phyloP scores from a whole-genome alignment of 1,140 invertebrate genomes.

The Penaeus chinensis region DNA sequence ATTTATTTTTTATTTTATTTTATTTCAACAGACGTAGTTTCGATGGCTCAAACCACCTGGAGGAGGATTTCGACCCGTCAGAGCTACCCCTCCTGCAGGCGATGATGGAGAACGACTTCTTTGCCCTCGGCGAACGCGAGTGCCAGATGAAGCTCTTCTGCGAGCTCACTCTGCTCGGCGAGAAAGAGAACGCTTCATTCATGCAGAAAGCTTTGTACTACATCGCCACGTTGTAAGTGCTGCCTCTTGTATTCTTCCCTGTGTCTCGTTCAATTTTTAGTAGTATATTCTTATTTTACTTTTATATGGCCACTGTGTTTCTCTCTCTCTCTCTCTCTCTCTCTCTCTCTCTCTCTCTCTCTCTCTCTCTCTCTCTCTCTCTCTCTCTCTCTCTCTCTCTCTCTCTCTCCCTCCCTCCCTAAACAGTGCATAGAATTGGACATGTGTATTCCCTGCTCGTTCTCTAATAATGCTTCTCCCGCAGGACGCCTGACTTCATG shows the following conservation, averaged over 20 bases:
- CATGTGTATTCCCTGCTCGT: background rate
- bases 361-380: no score
- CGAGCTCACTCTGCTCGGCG: constrained; percentile 53
- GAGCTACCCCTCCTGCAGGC: constrained; percentile 54
- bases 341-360: no score
- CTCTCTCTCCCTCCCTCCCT: background rate
- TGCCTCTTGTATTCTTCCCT: background rate
- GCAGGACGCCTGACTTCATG: constrained; percentile 50
- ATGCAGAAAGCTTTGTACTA: constrained; percentile 60
- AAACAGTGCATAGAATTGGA: background rate
- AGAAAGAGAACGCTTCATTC: constrained; percentile 48
- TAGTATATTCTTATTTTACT: background rate
- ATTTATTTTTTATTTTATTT: background rate
- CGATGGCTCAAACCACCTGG: constrained; percentile 25
- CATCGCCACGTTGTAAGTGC: constrained; percentile 56
- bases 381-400: no score
- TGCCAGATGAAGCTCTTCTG: constrained; percentile 63
- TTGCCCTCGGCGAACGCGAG: constrained; percentile 28
- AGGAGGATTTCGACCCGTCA: constrained; percentile 22
- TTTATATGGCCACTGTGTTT: no score
- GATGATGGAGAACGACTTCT: constrained; percentile 52
- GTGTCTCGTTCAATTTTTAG: background rate
- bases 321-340: no score
- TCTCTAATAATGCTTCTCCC: background rate
- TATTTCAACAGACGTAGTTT: constrained; percentile 37